These are phyloP conservation scores for Ranitomeya variabilis DNA, from an alignment of 2,113 vertebrate genomes.

Conservation along the genomic window DNA sequence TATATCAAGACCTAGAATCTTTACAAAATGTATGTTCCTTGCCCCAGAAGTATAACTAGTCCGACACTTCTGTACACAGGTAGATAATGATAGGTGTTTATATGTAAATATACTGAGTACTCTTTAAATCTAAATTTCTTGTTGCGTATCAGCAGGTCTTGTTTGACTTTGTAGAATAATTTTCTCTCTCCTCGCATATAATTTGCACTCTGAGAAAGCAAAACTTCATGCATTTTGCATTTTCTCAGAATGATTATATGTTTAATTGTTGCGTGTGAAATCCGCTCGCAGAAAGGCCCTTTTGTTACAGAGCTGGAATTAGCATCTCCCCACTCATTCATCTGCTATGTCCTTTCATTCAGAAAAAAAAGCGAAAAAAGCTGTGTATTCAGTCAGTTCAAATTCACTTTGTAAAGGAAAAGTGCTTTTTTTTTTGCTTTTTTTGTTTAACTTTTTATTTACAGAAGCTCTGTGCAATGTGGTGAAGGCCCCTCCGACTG, in stretches of 20 bases:
- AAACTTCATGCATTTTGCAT: constrained; percentile 60
- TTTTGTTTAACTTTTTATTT: constrained; percentile 38
- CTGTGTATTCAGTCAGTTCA: constrained; percentile 56
- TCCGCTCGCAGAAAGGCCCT: constrained; percentile 53
- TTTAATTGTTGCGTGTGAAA: constrained; percentile 60
- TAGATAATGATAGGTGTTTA: constrained; percentile 1
- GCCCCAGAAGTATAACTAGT: background rate
- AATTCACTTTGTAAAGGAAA: constrained; percentile 45
- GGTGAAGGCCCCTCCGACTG: background rate
- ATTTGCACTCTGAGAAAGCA: constrained; percentile 55
- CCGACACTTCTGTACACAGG: background rate
- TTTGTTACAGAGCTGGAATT: constrained; percentile 58
- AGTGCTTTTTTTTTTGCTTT: constrained; percentile 45
- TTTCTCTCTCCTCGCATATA: constrained; percentile 54
- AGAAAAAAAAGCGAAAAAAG: constrained; percentile 54
- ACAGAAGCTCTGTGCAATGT: constrained; percentile 29
- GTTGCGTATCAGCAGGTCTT: constrained; percentile 44
- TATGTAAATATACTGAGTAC: constrained; percentile 14
- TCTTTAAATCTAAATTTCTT: constrained; percentile 46
- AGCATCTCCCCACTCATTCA: constrained; percentile 58
- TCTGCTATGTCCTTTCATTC: constrained; percentile 58
- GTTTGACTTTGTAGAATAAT: constrained; percentile 57
- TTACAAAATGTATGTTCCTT: background rate
- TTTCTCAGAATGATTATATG: constrained; percentile 59
- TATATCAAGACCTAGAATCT: background rate